A percentile compares a stretch with the other conserved stretches of the same genome.
Conservation (phyloP, 2,113 vertebrate species). For the Anoura caudifer region DNA sequence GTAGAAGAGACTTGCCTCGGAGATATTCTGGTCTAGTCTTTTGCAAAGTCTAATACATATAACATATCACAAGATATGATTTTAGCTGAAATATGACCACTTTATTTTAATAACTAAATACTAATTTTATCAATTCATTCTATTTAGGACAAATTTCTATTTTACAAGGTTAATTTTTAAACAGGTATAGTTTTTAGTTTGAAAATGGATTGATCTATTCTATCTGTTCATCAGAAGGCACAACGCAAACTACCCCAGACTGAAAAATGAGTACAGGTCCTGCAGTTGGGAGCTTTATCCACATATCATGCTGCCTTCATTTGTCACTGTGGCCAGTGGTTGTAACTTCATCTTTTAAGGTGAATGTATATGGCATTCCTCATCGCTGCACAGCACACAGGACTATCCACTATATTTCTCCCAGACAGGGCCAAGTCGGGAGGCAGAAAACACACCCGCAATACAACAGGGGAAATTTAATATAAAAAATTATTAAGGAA, state of each 20-base stretch:
- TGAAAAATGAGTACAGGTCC: neutral
- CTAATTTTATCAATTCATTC: neutral
- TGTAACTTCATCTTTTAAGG: neutral
- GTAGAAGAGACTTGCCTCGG: neutral
- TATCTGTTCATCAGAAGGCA: neutral
- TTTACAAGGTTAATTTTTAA: neutral
- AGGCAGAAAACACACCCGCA: neutral
- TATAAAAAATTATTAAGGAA: neutral
- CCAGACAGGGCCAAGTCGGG: neutral
- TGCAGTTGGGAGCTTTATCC: neutral
- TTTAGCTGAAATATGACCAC: neutral
- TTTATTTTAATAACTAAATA: constrained; percentile 4
- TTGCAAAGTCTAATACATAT: neutral
- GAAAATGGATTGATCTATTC: neutral
- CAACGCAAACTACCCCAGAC: neutral
- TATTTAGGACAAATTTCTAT: neutral
- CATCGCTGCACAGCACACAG: neutral
- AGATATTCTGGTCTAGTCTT: neutral
- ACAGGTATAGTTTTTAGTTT: neutral
- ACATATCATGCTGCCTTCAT: neutral
- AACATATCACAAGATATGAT: neutral
- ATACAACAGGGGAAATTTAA: neutral
- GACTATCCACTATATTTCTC: neutral
- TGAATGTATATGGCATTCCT: neutral
- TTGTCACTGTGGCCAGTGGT: neutral